Conservation (phyloP, 2,888 invertebrate species). For the Lasioglossum lativentre region DNA sequence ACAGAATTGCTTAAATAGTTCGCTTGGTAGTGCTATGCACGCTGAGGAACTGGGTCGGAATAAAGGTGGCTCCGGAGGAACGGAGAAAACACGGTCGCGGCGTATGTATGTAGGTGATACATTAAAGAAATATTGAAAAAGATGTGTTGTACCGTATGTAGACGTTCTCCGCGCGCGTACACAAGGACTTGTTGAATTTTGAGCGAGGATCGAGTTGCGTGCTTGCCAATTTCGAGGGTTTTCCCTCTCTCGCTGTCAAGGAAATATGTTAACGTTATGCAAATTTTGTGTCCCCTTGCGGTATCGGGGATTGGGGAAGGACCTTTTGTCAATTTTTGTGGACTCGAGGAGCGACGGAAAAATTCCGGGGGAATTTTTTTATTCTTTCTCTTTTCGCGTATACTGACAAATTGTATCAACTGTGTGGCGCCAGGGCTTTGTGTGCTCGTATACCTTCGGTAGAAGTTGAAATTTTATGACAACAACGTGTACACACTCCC, state of each 20-base stretch:
- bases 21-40: neutral
- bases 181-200: neutral
- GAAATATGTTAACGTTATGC: neutral
- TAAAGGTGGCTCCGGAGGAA: neutral
- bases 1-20: slow-evolving; percentile 12
- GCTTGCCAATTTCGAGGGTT: neutral
- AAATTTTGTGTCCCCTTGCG: neutral
- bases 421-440: no score
- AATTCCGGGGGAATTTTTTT: neutral
- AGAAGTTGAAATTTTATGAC: neutral
- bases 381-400: no score
- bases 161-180: neutral
- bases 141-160: no score
- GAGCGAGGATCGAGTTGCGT: neutral
- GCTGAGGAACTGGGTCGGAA: slow-evolving; percentile 1
- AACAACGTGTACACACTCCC: neutral
- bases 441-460: neutral
- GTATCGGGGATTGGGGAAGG: neutral
- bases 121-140: neutral
- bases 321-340: neutral
- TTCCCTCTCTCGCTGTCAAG: neutral
- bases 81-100: neutral
- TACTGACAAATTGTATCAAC: neutral
- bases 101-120: neutral
- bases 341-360: neutral